Conservation (phyloP, 2,113 vertebrate genomes). For the Limnothrissa miodon region DNA sequence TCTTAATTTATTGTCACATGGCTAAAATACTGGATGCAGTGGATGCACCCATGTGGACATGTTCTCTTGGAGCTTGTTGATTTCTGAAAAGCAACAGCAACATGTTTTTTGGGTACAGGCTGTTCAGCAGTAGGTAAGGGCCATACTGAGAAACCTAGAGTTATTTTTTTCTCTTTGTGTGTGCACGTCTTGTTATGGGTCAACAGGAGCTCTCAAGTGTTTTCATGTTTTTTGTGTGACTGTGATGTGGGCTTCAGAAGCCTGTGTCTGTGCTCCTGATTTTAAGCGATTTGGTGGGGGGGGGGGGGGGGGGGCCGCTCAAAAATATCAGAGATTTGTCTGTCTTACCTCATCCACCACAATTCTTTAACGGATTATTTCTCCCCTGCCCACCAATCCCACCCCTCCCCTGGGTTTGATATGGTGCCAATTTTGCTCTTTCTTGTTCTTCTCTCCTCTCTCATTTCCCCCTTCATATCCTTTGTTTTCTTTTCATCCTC, state of each 20-base stretch:
- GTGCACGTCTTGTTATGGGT: neutral
- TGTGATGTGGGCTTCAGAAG: neutral
- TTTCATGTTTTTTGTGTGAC: neutral
- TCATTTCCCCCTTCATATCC: neutral
- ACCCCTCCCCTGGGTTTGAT: slow-evolving; percentile 27
- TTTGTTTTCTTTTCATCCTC: neutral
- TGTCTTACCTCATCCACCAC: slow-evolving; percentile 25
- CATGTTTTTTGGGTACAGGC: neutral
- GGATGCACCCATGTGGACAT: neutral
- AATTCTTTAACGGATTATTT: slow-evolving; percentile 38
- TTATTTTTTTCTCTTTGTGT: neutral
- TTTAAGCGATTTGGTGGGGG: neutral
- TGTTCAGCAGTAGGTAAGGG: neutral
- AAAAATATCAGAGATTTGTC: slow-evolving; percentile 9
- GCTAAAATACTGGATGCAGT: neutral
- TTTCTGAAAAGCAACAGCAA: neutral
- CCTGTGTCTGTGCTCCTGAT: neutral
- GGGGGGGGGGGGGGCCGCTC: neutral
- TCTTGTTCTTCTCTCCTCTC: neutral
- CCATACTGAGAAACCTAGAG: neutral
- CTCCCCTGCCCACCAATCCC: slow-evolving; percentile 10
- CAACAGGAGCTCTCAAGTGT: neutral
- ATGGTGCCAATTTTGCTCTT: slow-evolving; percentile 31
- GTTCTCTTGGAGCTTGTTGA: neutral
- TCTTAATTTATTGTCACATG: neutral